Base-by-base conservation (phyloP, 2,888 invertebrate genomes). In the Allolobophora icterica region DNA sequence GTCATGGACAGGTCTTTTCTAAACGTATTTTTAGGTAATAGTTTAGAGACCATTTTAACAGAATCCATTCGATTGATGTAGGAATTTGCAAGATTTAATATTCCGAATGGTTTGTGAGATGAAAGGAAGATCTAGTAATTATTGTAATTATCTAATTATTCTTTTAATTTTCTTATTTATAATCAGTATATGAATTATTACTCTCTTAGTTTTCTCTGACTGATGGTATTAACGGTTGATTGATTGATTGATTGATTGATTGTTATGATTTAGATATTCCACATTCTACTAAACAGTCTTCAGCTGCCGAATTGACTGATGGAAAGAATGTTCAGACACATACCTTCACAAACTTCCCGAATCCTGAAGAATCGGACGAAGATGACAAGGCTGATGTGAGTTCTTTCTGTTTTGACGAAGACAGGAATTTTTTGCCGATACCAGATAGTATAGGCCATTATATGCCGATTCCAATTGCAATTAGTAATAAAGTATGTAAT, bases 311-410 rank as follows among this genome's bases (percentile, higher is more conserved):
- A 6, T 42, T 84, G 24, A 91, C 42, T n/a, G 90, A 42, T 52
- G 91, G 90, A 24, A 52, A 34, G 13, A 91, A 91, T 40, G 92
- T 87, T 19, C 94, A 95, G 91, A 95, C 94, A 0, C 94, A 94
- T 92, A 94, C 94, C 83, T 95, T 95, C 92, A 94, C 94, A 40
- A 94, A 94, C 90, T 95, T 95, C 91, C 95, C 95, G 8, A 93
- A 94, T 83, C 94, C 94, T 58, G 92, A 91, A 1, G 93, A 92
- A n/a, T 94, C 94, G 45, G 94, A 95, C 92, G 94, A 94, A 35
- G 94, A 94, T 30, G 94, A 94, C 91, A 94, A 94, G 91, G 93
- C 94, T 90, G 94, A 95, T 93, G 95, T 94, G 92, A 35, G 91
- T 90, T 24, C 30, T 71, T 30, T 33, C 42, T 42, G 42, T 42